Evolutionary conservation across 2,888 invertebrate genomes (phyloP), one percentile per base, ranked within the genome.

Genomic region (Beris chalybata): DNA sequence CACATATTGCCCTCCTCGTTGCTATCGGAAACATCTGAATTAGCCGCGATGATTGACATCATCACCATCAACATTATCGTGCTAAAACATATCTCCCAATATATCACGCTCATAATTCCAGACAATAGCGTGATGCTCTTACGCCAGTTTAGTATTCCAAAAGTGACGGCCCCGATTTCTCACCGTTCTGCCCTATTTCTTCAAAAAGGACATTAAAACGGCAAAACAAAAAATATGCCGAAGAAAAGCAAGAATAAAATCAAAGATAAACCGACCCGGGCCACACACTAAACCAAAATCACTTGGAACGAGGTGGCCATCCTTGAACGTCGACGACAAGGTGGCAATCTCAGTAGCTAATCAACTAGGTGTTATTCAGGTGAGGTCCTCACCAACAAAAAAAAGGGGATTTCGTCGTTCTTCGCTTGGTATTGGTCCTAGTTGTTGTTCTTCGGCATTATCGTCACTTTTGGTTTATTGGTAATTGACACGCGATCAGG

Each of bases 401-500:
- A 22, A 22, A 5, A 50, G 31, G 32, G 48, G 32, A 11, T 31
- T 59, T 38, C 50, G 9, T 30, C 54, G 22, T 11, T 30, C 1
- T 5, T 2, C 0, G 7, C 15, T 29, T 29, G 11, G 29, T 29
- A 11, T 57, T 29, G 29, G 57, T 43, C 12, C 47, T 59, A 13
- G 31, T n/a, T 13, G 13, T 15, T 15, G n/a, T 43, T 56, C 38
- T 56, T 12, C 55, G n/a, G 43, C 38, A 38, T 56, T 56, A 13
- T 56, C 38, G 15, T 52, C 15, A 30, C 15, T 59, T 59, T 58
- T 29, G 31, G 29, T 48, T 61, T 61, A 61, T 61, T 22, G 61
- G 61, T 50, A 50, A 52, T 52, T 61, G 12, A 44, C 61, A 61
- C 61, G 61, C 61, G 38, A 58, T 58, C 58, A 47, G 52, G 30